These are phyloP conservation scores for Unio delphinus DNA, from an alignment of 2,888 invertebrate genomes.

Conservation along the genomic window DNA sequence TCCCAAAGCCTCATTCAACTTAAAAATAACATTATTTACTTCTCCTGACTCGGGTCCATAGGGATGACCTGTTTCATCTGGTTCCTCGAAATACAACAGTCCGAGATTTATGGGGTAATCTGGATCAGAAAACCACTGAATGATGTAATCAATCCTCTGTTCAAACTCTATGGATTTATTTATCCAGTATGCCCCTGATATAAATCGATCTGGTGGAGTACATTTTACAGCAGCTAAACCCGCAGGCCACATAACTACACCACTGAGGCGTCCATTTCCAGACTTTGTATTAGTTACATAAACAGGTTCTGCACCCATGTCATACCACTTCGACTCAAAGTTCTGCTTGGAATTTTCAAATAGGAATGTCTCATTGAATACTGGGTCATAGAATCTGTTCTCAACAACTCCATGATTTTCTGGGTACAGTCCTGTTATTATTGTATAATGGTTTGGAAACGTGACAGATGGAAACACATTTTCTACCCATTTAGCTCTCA, in stretches of 20 bases:
- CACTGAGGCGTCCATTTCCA: constrained; percentile 75
- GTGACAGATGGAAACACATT: constrained; percentile 77
- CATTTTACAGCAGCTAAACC: constrained; percentile 73
- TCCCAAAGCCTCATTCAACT: constrained; percentile 64
- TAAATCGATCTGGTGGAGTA: constrained; percentile 45
- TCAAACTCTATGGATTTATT: constrained; percentile 63
- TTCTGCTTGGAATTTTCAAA: constrained; percentile 20
- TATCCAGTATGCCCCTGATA: constrained; percentile 57
- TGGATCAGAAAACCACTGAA: constrained; percentile 57
- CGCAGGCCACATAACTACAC: constrained; percentile 82
- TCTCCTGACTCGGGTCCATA: constrained; percentile 71
- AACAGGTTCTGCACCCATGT: constrained; percentile 66
- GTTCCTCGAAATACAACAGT: constrained; percentile 80
- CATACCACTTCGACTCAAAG: constrained; percentile 73
- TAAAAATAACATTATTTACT: constrained; percentile 72
- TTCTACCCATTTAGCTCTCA: constrained; percentile 74
- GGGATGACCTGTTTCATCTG: constrained; percentile 78
- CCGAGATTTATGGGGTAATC: constrained; percentile 79
- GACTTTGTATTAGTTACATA: constrained; percentile 74
- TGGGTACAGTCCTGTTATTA: constrained; percentile 76
- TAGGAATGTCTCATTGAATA: constrained; percentile 43
- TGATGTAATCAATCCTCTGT: constrained; percentile 44
- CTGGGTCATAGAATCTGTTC: constrained; percentile 76
- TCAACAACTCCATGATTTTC: constrained; percentile 81
- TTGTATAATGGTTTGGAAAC: constrained; percentile 82